These are phyloP conservation scores for Polypterus senegalus DNA, from an alignment of 2,113 vertebrate species.

Conservation along the genomic window DNA sequence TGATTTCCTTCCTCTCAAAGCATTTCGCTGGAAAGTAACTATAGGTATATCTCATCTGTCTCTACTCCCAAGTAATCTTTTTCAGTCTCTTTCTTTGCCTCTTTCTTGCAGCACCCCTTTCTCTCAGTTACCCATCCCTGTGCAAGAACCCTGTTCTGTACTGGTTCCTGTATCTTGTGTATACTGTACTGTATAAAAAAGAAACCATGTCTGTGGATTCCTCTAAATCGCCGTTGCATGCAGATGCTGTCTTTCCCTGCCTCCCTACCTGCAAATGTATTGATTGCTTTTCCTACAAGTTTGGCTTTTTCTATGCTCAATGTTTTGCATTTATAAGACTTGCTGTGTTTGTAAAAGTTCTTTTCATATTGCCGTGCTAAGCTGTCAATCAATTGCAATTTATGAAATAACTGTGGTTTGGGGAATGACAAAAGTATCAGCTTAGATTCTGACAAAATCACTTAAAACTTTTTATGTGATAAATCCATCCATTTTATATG, in stretches of 20 bases:
- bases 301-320: constrained; percentile 13
- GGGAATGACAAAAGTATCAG: too few species aligned
- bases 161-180: not conserved
- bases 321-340: constrained; percentile 4
- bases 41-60: constrained; percentile 70
- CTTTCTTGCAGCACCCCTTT: constrained; percentile 16
- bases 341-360: not conserved
- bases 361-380: not conserved
- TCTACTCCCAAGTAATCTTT: constrained; percentile 16
- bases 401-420: not conserved
- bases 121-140: not conserved
- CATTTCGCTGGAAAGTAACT: constrained; percentile 70
- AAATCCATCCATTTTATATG: too few species aligned
- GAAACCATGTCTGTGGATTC: not conserved
- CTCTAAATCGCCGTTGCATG: constrained; percentile 32
- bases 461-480: too few species aligned
- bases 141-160: constrained; percentile 12
- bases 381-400: not conserved
- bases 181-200: not conserved
- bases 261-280: not conserved
- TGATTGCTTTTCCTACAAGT: constrained; percentile 1
- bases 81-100: constrained; percentile 22
- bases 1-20: constrained; percentile 64
- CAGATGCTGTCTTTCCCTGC: constrained; percentile 14
- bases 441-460: too few species aligned